phyloP scores from a whole-genome alignment of 2,113 vertebrate genomes.

The Cygnus atratus region DNA sequence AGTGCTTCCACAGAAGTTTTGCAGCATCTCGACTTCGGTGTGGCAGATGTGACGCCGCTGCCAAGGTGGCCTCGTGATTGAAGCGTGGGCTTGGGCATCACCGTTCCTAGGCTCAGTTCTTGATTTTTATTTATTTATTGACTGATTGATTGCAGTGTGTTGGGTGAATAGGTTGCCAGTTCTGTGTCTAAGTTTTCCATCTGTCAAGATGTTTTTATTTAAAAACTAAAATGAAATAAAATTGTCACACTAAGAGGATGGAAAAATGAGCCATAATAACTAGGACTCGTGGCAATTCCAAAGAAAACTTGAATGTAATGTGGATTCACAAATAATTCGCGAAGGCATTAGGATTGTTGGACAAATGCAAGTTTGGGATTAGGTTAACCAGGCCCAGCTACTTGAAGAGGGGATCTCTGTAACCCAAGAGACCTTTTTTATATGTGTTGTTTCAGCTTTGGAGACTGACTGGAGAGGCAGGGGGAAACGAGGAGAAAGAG shows the following conservation, averaged over 20 bases:
- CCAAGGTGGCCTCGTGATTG: not conserved
- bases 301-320: not conserved
- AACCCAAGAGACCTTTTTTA: not conserved
- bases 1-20: not conserved
- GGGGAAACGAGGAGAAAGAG: not conserved
- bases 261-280: not conserved
- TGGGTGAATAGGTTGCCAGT: not conserved
- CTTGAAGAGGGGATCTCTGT: not conserved
- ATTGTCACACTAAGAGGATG: not conserved
- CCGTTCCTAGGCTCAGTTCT: not conserved
- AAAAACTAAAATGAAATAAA: not conserved
- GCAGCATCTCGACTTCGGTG: not conserved
- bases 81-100: rapidly evolving
- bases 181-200: not conserved
- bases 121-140: too few species aligned
- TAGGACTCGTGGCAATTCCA: not conserved
- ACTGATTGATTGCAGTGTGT: not conserved
- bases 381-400: not conserved
- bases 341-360: not conserved
- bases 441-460: not conserved
- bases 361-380: not conserved
- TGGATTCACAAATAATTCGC: not conserved
- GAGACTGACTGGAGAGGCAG: not conserved
- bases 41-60: not conserved
- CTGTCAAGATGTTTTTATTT: not conserved